Evolutionary conservation across 2,888 invertebrate genomes (phyloP).

Genomic region (Drosophila lutescens): DNA sequence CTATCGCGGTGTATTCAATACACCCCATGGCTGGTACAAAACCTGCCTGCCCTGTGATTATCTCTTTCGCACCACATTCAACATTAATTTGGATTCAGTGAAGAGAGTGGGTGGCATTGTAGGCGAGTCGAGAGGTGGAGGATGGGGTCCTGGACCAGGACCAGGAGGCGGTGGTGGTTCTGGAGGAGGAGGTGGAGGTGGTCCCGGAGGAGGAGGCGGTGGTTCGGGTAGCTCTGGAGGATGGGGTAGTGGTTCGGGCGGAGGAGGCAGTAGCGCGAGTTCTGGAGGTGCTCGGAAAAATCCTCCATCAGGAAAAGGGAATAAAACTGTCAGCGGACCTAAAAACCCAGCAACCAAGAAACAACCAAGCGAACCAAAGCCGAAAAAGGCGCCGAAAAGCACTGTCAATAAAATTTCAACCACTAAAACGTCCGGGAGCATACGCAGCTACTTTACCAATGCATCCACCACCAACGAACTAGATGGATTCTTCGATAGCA

Average conservation of each 20-base stretch:
- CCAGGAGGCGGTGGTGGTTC: conserved; percentile 20
- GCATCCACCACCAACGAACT: conserved; percentile 18
- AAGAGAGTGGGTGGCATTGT: conserved; percentile 82
- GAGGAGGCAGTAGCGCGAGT: neutral
- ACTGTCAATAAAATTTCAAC: neutral
- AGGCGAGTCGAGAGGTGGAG: conserved; percentile 30
- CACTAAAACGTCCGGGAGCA: conserved; percentile 22
- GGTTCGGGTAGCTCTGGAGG: neutral
- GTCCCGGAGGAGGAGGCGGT: conserved; percentile 4
- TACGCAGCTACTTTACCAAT: conserved; percentile 63
- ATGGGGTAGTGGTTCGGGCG: neutral
- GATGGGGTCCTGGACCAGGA: conserved; percentile 56
- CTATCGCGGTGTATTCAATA: conserved; percentile 79
- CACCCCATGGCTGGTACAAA: conserved; percentile 80
- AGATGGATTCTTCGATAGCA: conserved; percentile 76
- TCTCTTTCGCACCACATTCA: conserved; percentile 80
- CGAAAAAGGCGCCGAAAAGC: conserved; percentile 7
- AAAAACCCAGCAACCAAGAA: conserved; percentile 17
- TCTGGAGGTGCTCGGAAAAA: conserved; percentile 4
- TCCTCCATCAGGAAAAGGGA: conserved; percentile 12
- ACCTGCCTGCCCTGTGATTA: conserved; percentile 83
- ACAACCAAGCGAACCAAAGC: conserved; percentile 14
- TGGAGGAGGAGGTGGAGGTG: conserved; percentile 6
- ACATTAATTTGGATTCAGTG: conserved; percentile 82
- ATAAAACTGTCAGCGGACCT: neutral